Evolutionary conservation across 2,113 vertebrate genomes (phyloP).

Genomic region (Ammospiza caudacuta): DNA sequence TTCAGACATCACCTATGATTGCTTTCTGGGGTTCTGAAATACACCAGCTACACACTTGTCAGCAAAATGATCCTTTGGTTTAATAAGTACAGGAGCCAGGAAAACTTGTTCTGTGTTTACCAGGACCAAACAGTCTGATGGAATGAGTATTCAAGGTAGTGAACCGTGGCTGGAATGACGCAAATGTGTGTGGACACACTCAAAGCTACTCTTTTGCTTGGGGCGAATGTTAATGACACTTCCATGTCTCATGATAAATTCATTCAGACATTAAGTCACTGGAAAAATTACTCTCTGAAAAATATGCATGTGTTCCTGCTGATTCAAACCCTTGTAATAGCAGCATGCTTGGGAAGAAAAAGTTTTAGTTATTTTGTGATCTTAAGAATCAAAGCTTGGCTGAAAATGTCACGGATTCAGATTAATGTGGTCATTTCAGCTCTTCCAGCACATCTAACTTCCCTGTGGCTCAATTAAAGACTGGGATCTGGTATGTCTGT

Average conservation of each 20-base stretch:
- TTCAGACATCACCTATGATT: not conserved
- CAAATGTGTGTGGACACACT: slow-evolving; percentile 3
- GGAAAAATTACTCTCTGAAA: slow-evolving; percentile 25
- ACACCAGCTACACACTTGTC: not conserved
- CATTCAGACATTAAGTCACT: slow-evolving; percentile 36
- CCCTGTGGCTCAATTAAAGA: not conserved
- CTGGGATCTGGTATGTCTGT: not conserved
- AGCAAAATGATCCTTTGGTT: not conserved
- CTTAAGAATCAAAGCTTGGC: not conserved
- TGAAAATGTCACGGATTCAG: not conserved
- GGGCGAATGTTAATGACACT: slow-evolving; percentile 3
- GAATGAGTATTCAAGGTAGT: slow-evolving; percentile 7
- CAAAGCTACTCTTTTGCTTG: slow-evolving; percentile 11
- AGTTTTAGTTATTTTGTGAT: not conserved
- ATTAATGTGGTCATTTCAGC: not conserved
- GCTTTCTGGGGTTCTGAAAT: slow-evolving; percentile 4
- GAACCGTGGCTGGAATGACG: not conserved
- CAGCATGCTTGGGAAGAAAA: not conserved
- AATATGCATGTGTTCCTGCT: not conserved
- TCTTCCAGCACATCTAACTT: not conserved
- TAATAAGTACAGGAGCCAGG: not conserved
- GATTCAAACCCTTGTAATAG: not conserved
- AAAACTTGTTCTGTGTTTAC: slow-evolving; percentile 17
- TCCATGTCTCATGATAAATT: not conserved
- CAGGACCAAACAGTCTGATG: slow-evolving; percentile 48